These are phyloP conservation scores for Melanerpes aurifrons DNA, from an alignment of 2,113 vertebrate species.

Conservation along the genomic window DNA sequence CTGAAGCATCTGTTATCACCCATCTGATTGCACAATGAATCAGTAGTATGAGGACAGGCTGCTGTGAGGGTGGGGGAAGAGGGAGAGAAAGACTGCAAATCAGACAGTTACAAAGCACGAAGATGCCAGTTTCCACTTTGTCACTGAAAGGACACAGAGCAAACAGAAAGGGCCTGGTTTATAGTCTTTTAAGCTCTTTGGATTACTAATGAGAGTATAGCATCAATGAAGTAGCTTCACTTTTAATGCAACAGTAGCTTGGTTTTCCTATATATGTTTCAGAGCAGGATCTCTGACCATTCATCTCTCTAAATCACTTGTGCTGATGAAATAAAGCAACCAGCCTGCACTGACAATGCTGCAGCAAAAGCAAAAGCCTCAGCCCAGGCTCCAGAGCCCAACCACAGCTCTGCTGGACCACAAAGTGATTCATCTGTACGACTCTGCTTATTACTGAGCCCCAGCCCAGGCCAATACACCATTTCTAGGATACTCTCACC, in stretches of 20 bases:
- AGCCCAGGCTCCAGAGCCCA: not conserved
- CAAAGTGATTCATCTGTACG: not conserved
- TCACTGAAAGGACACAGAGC: not conserved
- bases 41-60: slow-evolving; percentile 63
- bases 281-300: not conserved
- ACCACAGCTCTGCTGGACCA: not conserved
- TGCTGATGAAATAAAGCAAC: not conserved
- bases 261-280: not conserved
- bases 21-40: slow-evolving; percentile 68
- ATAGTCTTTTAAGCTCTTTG: not conserved
- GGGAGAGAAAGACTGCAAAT: slow-evolving; percentile 14
- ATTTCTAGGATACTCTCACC: not conserved
- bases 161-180: not conserved
- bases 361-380: not conserved
- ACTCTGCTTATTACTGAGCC: not conserved
- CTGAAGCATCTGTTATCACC: slow-evolving; percentile 67
- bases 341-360: not conserved
- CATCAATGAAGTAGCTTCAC: not conserved
- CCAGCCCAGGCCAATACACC: not conserved
- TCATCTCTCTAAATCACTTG: not conserved
- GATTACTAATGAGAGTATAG: not conserved
- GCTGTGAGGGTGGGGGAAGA: slow-evolving; percentile 51
- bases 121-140: not conserved
- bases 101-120: slow-evolving; percentile 8
- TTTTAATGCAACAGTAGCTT: not conserved